A percentile compares a stretch with the other conserved stretches of the same genome.
Evolutionary conservation across 2,888 invertebrate species (phyloP).

Genomic region (Thelaira solivaga): DNA sequence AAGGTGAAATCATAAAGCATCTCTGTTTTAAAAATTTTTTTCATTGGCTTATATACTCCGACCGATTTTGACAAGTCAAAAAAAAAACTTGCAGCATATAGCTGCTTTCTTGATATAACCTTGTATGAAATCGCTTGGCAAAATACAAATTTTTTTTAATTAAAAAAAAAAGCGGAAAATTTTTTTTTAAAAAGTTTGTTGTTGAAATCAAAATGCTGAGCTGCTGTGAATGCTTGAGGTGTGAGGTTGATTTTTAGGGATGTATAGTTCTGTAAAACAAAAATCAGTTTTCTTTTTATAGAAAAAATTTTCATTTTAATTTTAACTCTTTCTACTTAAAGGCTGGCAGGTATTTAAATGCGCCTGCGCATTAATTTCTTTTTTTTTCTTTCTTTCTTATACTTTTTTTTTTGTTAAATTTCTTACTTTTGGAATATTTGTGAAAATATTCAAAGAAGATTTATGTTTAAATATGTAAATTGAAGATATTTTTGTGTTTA

Average conservation of each 20-base stretch:
- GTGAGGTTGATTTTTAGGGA: slow-evolving; percentile 40
- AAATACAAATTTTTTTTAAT: no score
- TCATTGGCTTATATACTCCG: no score
- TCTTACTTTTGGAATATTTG: slow-evolving; percentile 58
- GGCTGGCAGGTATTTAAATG: slow-evolving; percentile 32
- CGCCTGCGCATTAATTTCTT: slow-evolving; percentile 57
- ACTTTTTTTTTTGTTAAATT: neutral
- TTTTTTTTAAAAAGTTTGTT: neutral
- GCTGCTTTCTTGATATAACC: no score
- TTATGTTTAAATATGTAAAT: slow-evolving; percentile 1
- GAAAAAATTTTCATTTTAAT: slow-evolving; percentile 16
- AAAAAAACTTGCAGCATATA: no score
- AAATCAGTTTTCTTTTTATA: slow-evolving; percentile 8
- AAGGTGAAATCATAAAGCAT: no score
- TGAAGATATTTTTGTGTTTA: neutral
- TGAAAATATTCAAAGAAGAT: slow-evolving; percentile 59
- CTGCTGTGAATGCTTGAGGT: no score
- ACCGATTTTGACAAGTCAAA: no score
- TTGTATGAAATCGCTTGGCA: no score
- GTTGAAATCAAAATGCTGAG: neutral
- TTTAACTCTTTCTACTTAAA: neutral
- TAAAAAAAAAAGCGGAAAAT: neutral
- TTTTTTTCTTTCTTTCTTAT: neutral
- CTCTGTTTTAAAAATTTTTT: no score
- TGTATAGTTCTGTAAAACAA: slow-evolving; percentile 51